Conservation (phyloP, 1,140 invertebrate genomes). For the Hestina assimilis region DNA sequence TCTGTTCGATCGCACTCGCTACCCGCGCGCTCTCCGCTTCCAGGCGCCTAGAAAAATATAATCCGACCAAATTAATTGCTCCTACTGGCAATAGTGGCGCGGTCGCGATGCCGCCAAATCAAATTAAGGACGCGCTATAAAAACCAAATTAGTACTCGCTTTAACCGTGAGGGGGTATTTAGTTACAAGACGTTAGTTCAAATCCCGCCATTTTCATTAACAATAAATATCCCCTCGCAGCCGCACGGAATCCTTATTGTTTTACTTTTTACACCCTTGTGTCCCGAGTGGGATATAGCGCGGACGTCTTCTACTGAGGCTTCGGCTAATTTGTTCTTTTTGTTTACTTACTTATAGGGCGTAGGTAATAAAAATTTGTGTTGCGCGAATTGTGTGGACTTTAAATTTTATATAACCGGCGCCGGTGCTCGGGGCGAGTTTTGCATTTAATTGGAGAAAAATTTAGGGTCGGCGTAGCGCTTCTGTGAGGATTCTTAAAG, state of each 20-base stretch:
- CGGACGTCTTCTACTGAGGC: conserved; percentile 56
- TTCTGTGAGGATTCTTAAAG: conserved; percentile 75
- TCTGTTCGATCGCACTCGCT: conserved; percentile 45
- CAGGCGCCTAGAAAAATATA: conserved; percentile 75
- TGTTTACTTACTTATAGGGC: conserved; percentile 72
- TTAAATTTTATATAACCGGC: conserved; percentile 74
- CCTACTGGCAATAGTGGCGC: conserved; percentile 72
- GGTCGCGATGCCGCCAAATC: conserved; percentile 77
- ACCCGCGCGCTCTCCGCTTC: conserved; percentile 36
- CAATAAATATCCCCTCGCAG: conserved; percentile 77
- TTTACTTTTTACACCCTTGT: conserved; percentile 79
- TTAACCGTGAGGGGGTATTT: conserved; percentile 78
- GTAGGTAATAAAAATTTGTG: conserved; percentile 77
- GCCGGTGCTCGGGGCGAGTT: conserved; percentile 58
- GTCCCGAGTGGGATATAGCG: conserved; percentile 59
- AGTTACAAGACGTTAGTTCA: conserved; percentile 79
- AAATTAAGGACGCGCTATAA: conserved; percentile 79
- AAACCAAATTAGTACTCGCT: conserved; percentile 80
- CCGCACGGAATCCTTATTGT: conserved; percentile 76
- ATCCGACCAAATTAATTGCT: conserved; percentile 79
- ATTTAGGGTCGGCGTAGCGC: conserved; percentile 70
- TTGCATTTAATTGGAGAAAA: conserved; percentile 77
- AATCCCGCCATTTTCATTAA: conserved; percentile 80
- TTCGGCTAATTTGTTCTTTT: conserved; percentile 73
- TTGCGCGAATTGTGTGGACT: conserved; percentile 76